Evolutionary conservation across 2,888 invertebrate genomes (phyloP).

Genomic region (Steinernema hermaphroditum): DNA sequence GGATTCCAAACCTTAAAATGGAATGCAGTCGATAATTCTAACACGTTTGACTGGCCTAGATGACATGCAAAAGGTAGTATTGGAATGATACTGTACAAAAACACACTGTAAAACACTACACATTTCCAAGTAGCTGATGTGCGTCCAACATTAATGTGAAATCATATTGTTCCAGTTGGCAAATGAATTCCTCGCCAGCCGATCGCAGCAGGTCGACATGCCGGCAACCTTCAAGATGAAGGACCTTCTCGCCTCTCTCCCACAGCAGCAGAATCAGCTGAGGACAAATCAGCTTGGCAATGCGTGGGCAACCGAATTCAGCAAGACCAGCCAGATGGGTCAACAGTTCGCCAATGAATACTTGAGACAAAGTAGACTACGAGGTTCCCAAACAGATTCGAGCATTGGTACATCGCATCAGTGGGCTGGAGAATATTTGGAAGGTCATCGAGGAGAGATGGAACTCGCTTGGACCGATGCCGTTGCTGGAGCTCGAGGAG

Average conservation of each 20-base stretch:
- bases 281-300: constrained; percentile 35
- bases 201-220: constrained; percentile 44
- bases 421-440: constrained; percentile 6
- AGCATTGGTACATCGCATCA: constrained; percentile 7
- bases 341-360: constrained; percentile 12
- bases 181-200: constrained; percentile 54
- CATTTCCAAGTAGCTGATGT: no score
- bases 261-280: not conserved
- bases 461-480: constrained; percentile 7
- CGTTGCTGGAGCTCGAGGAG: not conserved
- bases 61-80: no score
- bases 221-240: constrained; percentile 57
- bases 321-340: constrained; percentile 28
- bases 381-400: not conserved
- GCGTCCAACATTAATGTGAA: constrained; percentile 26
- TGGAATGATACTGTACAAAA: no score
- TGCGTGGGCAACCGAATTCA: constrained; percentile 49
- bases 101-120: no score
- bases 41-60: no score
- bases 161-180: constrained; percentile 48
- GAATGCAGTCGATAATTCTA: no score
- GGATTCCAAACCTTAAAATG: no score
- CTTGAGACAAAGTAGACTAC: not conserved
- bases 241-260: constrained; percentile 46
- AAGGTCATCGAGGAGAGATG: constrained; percentile 16